Percentiles rank a stretch among this genome's conserved stretches.
phyloP scores from a whole-genome alignment of 2,797 vertebrate species.

The Bovichtus diacanthus region DNA sequence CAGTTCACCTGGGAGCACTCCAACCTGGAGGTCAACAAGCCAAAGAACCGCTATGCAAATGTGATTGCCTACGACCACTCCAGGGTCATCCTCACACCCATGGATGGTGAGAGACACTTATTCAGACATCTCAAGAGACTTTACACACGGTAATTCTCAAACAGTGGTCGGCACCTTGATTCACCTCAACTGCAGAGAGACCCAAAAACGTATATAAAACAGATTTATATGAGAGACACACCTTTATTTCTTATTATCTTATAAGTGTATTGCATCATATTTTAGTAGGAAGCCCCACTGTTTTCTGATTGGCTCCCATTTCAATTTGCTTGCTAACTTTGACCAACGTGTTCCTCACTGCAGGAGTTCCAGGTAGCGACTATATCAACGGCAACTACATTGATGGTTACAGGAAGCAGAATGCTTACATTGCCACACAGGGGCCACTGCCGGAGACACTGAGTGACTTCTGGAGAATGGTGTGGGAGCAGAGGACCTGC shows the following conservation, averaged over 20 bases:
- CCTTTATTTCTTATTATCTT: neutral
- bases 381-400: constrained; percentile 98
- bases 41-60: constrained; percentile 98
- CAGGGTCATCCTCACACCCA: constrained; percentile 92
- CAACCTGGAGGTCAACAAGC: constrained; percentile 97
- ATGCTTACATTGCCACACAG: constrained; percentile 96
- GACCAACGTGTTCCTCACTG: neutral
- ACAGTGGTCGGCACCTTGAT: neutral
- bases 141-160: neutral
- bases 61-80: constrained; percentile 98
- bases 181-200: neutral
- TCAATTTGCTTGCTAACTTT: neutral
- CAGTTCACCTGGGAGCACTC: constrained; percentile 99
- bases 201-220: neutral
- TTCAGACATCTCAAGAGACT: neutral
- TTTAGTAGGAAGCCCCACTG: neutral
- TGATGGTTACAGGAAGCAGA: constrained; percentile 97
- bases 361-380: constrained; percentile 94
- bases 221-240: neutral
- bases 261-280: neutral
- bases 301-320: neutral
- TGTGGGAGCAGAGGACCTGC: constrained; percentile 96
- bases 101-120: constrained; percentile 88
- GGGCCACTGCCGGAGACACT: constrained; percentile 95
- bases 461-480: constrained; percentile 98